These are phyloP conservation scores for Lates calcarifer DNA, from an alignment of 2,113 vertebrate species.

Conservation along the genomic window DNA sequence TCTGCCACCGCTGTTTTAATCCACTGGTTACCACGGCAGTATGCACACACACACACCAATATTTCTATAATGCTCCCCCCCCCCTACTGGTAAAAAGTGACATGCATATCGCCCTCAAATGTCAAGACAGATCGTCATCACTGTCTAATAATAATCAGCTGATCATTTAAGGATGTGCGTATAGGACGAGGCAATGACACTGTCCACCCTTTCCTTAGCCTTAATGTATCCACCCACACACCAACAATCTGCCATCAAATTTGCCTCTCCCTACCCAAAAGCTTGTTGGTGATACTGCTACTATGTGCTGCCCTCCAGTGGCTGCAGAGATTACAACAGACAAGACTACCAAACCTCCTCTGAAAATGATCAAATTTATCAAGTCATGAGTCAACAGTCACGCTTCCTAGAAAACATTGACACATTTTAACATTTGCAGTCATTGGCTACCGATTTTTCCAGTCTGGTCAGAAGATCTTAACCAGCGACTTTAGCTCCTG, in stretches of 20 bases:
- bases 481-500: neutral
- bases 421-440: neutral
- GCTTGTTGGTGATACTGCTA: neutral
- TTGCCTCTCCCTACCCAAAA: neutral
- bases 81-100: slow-evolving; percentile 2
- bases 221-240: neutral
- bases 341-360: neutral
- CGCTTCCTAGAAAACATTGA: neutral
- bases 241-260: neutral
- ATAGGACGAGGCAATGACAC: neutral
- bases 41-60: slow-evolving; percentile 6
- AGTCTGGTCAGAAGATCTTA: no score
- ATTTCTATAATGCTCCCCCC: slow-evolving; percentile 4
- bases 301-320: slow-evolving; percentile 69
- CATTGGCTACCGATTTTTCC: neutral
- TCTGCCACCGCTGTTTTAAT: slow-evolving; percentile 85
- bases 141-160: neutral
- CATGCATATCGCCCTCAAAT: neutral
- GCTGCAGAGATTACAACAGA: neutral
- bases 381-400: neutral
- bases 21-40: slow-evolving; percentile 80
- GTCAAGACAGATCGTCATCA: neutral
- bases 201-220: neutral
- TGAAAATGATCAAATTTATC: neutral
- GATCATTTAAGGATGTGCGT: neutral